Base-by-base conservation (phyloP, 2,888 invertebrate genomes). In the Cosmia pyralina region DNA sequence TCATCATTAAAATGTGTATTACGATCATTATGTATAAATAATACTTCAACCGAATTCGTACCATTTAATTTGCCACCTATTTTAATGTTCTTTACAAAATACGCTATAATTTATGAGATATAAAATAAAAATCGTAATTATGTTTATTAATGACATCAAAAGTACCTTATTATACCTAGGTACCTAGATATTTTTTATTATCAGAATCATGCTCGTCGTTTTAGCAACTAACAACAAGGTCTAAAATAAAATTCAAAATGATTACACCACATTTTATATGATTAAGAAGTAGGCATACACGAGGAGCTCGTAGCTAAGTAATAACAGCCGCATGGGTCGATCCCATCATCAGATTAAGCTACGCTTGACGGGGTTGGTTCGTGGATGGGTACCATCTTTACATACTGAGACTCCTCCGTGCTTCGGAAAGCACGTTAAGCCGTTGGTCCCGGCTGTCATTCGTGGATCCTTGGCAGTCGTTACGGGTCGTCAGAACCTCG, bases 21-120 rank as follows among this genome's bases (percentile, higher is more conserved):
- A 89, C 85, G 87, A 87, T 90, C 87, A 89, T 91, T 89, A 90
- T 80, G 71, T 72, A 66, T 77, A 81, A 87, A 87, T 85, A 85
- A 86, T 80, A 77, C 59, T 50, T n/a, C 15, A 41, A 59, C 50
- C 53, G 50, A 64, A 76, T 53, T 52, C 28, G 3, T 22, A 57
- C 34, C 38, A 60, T 68, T 76, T 75, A 69, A 74, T 71, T 71
- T 64, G 48, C 57, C 74, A 76, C 78, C 73, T 71, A 79, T 65
- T 73, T 78, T 74, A 81, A 73, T 69, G 50, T 19, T 28, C 1
- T 55, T 70, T 58, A 62, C 11, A 41, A 63, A 70, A 44, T 48
- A 48, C 19, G 10, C 17, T 38, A 17, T 63, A 28, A 57, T 64
- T 63, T 57, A 68, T 65, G n/a, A 58, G 46, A 0, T 22, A 11